These are phyloP conservation scores for Rhodophaea formosa DNA, from an alignment of 2,888 invertebrate species.

Conservation along the genomic window DNA sequence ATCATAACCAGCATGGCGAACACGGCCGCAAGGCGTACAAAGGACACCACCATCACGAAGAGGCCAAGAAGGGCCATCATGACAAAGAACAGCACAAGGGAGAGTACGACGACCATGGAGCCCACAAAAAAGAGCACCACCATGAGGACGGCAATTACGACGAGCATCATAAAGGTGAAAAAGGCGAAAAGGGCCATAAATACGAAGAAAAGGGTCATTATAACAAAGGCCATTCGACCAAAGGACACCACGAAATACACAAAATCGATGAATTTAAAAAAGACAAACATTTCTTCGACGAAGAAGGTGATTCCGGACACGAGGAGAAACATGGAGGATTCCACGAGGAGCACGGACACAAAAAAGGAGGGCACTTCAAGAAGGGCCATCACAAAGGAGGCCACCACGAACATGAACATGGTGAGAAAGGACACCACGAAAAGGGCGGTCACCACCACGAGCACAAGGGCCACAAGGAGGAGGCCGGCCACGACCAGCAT, in stretches of 20 bases:
- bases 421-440: conserved; percentile 89
- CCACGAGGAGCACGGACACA: conserved; percentile 89
- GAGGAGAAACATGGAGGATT: conserved; percentile 91
- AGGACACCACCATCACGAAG: conserved; percentile 84
- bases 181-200: conserved; percentile 85
- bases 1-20: conserved; percentile 84
- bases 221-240: conserved; percentile 92
- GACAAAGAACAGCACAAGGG: conserved; percentile 85
- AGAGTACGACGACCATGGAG: conserved; percentile 83
- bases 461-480: conserved; percentile 89
- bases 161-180: conserved; percentile 84
- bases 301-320: conserved; percentile 90
- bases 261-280: conserved; percentile 93
- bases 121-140: conserved; percentile 83
- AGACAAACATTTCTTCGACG: conserved; percentile 92
- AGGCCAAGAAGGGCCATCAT: conserved; percentile 87
- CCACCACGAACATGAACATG: conserved; percentile 88
- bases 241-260: conserved; percentile 92
- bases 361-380: conserved; percentile 90
- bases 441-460: conserved; percentile 91
- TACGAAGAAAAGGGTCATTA: conserved; percentile 86
- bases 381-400: conserved; percentile 90
- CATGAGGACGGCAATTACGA: conserved; percentile 84
- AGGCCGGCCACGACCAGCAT: conserved; percentile 89
- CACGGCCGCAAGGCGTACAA: conserved; percentile 88